Base-by-base conservation (phyloP, 2,113 vertebrate genomes). In the Ptilonorhynchus violaceus region DNA sequence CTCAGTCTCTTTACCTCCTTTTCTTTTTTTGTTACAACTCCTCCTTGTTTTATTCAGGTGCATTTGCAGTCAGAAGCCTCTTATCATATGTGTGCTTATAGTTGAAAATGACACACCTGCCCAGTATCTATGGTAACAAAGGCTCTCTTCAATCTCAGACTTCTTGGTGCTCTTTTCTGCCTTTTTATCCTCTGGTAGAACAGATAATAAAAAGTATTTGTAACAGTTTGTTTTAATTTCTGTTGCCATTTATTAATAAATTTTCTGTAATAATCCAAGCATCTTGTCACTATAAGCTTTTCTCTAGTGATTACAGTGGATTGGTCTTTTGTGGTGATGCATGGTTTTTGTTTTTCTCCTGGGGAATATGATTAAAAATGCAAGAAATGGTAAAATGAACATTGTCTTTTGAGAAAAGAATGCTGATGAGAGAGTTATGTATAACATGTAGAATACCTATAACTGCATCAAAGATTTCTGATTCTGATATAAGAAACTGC, bases 61-160 rank as follows among this genome's bases (percentile, higher is more conserved):
- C 89, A 89, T 97, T 93, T 97, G 89, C 93, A 97, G 91, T 96
- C 85, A 92, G 76, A 87, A 92, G 77, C 87, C 93, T 96, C 96
- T 93, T 96, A 97, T 98, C 94, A 97, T 96, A 95, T 94, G 75
- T 95, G 94, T 95, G 93, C 93, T 97, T 97, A 94, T 93, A 93
- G 88, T 90, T 95, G 96, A 94, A 93, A 98, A 97, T 97, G 97
- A 97, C 97, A 98, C 97, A 97, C 97, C 97, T 98, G 96, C 95
- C 96, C 97, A 97, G 98, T 98, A 98, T 97, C 98, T 97, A 98
- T 98, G 97, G 97, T 96, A 98, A 98, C 98, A 97, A 97, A 96
- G 76, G 89, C 94, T 97, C 89, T 97, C 93, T 96, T 97, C 96
- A 95, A 92, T 97, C 93, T 97, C 91, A 90, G 86, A 73, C 93